Evolutionary conservation across 2,797 vertebrate species (phyloP).

Genomic region (Liasis olivaceus): DNA sequence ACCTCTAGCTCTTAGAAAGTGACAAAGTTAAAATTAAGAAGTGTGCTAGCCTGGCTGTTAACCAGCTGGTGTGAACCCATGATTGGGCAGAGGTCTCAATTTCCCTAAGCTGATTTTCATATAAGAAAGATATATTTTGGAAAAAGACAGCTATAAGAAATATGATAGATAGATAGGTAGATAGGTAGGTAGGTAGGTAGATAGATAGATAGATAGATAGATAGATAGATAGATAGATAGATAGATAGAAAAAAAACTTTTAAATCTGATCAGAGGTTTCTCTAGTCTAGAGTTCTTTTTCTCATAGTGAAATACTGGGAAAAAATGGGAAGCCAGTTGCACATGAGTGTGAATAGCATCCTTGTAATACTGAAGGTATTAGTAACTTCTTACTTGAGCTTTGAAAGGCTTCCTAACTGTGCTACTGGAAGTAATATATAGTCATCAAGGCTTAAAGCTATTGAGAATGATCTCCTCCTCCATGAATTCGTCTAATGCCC

Average conservation of each 20-base stretch:
- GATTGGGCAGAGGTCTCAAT: constrained; percentile 48
- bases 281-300: not conserved
- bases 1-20: constrained; percentile 48
- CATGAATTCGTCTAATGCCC: not conserved
- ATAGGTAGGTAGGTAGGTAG: no score
- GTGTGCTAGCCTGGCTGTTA: constrained; percentile 49
- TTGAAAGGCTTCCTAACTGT: not conserved
- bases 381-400: not conserved
- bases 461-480: not conserved
- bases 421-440: not conserved
- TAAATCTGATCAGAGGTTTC: not conserved
- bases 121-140: constrained; percentile 33
- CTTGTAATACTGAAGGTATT: not conserved
- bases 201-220: no score
- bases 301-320: not conserved
- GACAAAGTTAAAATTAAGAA: constrained; percentile 60
- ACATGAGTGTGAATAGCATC: not conserved
- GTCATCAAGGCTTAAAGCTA: not conserved
- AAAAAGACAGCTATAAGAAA: constrained; percentile 37
- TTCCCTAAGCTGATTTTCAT: constrained; percentile 28
- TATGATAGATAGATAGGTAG: no score
- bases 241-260: not conserved
- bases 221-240: no score
- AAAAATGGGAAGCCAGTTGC: not conserved
- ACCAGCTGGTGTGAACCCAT: constrained; percentile 55